Evolutionary conservation across 2,113 vertebrate species (phyloP), one percentile per base, ranked within the genome.

Genomic region (Anas platyrhynchos): DNA sequence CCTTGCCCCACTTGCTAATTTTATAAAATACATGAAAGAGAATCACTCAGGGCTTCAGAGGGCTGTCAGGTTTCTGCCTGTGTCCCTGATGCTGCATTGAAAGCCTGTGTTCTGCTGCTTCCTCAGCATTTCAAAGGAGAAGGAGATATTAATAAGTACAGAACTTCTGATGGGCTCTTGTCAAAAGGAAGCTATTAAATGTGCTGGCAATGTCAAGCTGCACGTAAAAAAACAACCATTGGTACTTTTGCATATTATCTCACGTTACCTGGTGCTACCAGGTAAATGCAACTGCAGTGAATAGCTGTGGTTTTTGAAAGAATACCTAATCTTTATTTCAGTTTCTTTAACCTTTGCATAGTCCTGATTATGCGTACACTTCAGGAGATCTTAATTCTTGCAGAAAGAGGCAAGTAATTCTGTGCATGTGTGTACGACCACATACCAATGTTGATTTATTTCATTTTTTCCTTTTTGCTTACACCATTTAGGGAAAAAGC

Each of bases 111-210:
- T 92, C 80, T 92, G 50, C 73, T 67, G 11, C 80, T 86, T 69
- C 83, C 93, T 78, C 91, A 90, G n/a, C 68, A 38, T 94, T 93
- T 95, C 73, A 92, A 68, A 86, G 82, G 54, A 73, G 77, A 79
- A 75, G 66, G 90, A 90, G 79, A 32, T 79, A 44, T 23, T 94
- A 74, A 25, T 75, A 84, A 65, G 52, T 76, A 68, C 29, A 84
- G 83, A 92, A 91, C 83, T 91, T 84, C 43, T 92, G 92, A 94
- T 0, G 8, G 88, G 83, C 66, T 92, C 62, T 80, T 93, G 94
- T 95, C 92, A 93, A 78, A 94, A 84, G 74, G 43, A 79, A 91
- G 44, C 66, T 73, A 52, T 94, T 92, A 93, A 93, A 84, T 68
- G 58, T 92, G 73, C 83, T 87, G 92, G 77, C 69, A 68, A 4